These are phyloP conservation scores for Kryphioiulus occultus DNA, from an alignment of 2,888 invertebrate species.

Conservation along the genomic window DNA sequence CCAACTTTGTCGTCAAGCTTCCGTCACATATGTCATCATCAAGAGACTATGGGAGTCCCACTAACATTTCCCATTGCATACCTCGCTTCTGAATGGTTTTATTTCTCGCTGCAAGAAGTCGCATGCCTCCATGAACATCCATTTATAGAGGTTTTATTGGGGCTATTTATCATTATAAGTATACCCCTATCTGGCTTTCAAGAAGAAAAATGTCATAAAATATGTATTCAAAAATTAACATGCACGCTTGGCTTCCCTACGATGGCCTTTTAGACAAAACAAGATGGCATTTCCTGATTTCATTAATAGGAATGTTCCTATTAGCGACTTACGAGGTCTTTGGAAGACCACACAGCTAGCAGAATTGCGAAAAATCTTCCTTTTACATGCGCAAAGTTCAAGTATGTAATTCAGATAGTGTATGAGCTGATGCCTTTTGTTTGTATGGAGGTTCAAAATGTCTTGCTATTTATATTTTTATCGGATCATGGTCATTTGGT, in stretches of 20 bases:
- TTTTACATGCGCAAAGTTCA: no score
- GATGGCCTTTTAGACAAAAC: background rate
- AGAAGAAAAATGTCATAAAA: background rate
- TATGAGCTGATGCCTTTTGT: no score
- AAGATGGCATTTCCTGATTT: background rate
- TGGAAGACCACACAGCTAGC: no score
- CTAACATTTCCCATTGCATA: background rate
- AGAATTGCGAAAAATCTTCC: no score
- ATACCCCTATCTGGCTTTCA: background rate
- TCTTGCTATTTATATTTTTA: no score
- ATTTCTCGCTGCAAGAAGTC: background rate
- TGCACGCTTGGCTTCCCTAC: background rate
- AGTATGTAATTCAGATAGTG: no score
- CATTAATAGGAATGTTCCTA: no score
- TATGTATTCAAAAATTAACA: constrained; percentile 14
- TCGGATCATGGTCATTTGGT: no score
- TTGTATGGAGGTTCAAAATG: no score
- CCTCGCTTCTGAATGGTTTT: background rate
- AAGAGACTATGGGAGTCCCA: background rate
- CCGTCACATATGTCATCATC: constrained; percentile 11
- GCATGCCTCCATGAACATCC: constrained; percentile 14
- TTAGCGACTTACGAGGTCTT: no score
- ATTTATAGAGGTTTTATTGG: constrained; percentile 31
- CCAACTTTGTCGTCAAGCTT: background rate
- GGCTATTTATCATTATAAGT: background rate